Base-by-base conservation (phyloP, 2,888 invertebrate genomes). In the Acholoe squamosa region DNA sequence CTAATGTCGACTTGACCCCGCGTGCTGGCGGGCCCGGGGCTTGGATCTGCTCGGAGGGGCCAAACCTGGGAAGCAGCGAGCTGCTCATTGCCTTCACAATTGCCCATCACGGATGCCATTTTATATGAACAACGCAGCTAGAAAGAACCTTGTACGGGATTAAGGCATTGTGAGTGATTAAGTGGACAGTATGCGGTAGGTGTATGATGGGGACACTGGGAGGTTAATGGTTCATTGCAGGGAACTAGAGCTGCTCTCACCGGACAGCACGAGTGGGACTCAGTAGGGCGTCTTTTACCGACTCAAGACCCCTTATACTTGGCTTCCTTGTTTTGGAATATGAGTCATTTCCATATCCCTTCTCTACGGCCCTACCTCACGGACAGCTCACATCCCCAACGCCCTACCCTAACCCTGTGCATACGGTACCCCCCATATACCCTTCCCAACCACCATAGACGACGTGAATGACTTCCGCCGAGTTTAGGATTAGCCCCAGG, bases 71-170 rank as follows among this genome's bases (percentile, higher is more conserved):
- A 19, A 61, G 61, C 61, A 3, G 7, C 61, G 61, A 61, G 61
- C 22, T 61, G 61, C 61, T 61, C 61, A 61, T 61, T 61, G 61
- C 61, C 61, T 61, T 10, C 43, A 43, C 61, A 61, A 61, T n/a
- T 61, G 19, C 14, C 61, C 3, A 61, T 61, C 61, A 3, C 61
- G 61, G 61, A 61, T 31, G 43, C 3, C 43, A 43, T 3, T 43
- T 43, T 43, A 43, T 10, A 10, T 10, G 10, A 43, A 43, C 5
- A 10, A 43, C 43, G 5, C 43, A 43, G 43, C 10, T 43, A 43
- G 10, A 43, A 43, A 43, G 10, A n/a, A n/a, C n/a, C n/a, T n/a
- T n/a, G n/a, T n/a, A n/a, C n/a, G n/a, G n/a, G n/a, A n/a, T n/a
- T 10, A 43, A 43, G 10, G 10, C 43, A 43, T 3, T 3, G 43